Conservation (phyloP, 2,888 invertebrate species). For the Epiblema foenella region DNA sequence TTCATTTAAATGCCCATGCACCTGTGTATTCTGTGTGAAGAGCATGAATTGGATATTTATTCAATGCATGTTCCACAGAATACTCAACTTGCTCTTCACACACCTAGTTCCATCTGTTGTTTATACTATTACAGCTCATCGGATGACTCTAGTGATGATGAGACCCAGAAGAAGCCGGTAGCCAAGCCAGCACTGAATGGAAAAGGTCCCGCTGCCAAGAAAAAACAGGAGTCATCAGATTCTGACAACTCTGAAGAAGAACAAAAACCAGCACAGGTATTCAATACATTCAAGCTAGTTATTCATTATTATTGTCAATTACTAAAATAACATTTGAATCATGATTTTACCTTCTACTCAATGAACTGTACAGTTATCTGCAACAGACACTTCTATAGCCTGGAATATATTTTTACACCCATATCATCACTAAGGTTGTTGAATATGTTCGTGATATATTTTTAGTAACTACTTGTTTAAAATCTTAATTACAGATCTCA, state of each 20-base stretch:
- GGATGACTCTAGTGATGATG: constrained; percentile 66
- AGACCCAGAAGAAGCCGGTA: constrained; percentile 59
- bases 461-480: neutral
- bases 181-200: constrained; percentile 61
- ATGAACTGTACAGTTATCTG: too few relatives aligned
- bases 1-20: too few relatives aligned
- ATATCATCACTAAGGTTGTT: neutral
- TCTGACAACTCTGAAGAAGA: constrained; percentile 76
- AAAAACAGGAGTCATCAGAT: constrained; percentile 69
- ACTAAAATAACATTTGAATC: neutral
- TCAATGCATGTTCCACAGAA: too few relatives aligned
- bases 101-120: neutral
- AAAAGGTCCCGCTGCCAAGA: constrained; percentile 62
- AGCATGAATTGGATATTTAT: too few relatives aligned
- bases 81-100: too few relatives aligned
- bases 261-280: constrained; percentile 61
- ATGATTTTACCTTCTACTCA: too few relatives aligned
- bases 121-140: constrained; percentile 34
- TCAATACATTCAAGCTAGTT: neutral
- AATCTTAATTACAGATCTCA: neutral
- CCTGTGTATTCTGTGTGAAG: too few relatives aligned
- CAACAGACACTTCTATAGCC: too few relatives aligned
- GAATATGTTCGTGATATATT: neutral
- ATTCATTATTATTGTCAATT: neutral
- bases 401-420: too few relatives aligned